Evolutionary conservation across 2,888 invertebrate genomes (phyloP), one percentile per base, ranked within the genome.

Genomic region (Melanargia galathea): DNA sequence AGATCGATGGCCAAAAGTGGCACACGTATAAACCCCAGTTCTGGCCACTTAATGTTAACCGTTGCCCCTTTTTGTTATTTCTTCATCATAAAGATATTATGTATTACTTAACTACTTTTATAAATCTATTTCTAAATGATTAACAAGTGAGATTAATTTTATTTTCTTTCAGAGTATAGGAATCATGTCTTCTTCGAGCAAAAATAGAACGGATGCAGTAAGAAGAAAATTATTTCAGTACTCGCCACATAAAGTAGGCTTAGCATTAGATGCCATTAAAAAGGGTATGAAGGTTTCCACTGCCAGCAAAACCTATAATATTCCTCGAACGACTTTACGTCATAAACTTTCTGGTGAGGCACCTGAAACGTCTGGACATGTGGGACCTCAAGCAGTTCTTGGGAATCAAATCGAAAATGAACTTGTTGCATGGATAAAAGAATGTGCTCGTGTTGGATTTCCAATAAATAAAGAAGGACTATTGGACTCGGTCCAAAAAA

Each of bases 351-450:
- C 69, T 57, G 67, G 68, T 35, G 45, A 69, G 13, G 64, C 68
- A 49, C 68, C 70, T 60, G 70, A 71, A 70, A 71, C 70, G 60
- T 71, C 68, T 63, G 71, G 70, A 51, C 70, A 70, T 70, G 71
- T 73, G n/a, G 70, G 73, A 26, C 70, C 70, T n/a, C 70, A 73
- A 33, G 5, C 71, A 45, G 70, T n/a, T 67, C 70, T 71, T 61
- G 70, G 71, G 64, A 68, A 35, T 10, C 30, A 70, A 63, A 71
- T 70, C 38, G 70, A 72, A 67, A 70, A 64, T 30, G 60, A 62
- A 66, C 62, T 71, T 51, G 51, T 51, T 6, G 51, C 10, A 26
- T 72, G 72, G 69, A 69, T 72, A 38, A 70, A 72, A 72, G 67
- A 66, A 30, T 68, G 65, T 54, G 54, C 69, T 62, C 72, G 70